Base-by-base conservation (phyloP, 2,797 vertebrate species). In the Sebastiscus albofasciatus region DNA sequence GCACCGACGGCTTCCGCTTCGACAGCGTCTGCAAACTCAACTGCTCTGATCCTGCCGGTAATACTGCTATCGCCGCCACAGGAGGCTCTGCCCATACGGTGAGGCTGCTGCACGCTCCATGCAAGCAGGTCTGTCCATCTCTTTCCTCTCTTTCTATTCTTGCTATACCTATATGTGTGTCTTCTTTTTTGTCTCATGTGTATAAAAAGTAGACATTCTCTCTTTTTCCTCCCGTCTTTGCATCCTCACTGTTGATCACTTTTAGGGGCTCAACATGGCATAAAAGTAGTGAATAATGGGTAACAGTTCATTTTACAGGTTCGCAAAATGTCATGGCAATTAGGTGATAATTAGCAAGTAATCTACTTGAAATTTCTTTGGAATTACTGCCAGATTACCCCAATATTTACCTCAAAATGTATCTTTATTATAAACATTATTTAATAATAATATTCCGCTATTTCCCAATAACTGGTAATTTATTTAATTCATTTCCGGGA, bases 21-120 rank as follows among this genome's bases (percentile, higher is more conserved):
- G 98, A 99, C 94, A 99, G 98, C 0, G 96, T 97, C 87, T 99
- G 99, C 91, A 94, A 95, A 82, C 97, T 99, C 85, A 97, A 97
- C 90, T 99, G 99, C 1, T 94, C 97, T 26, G 95, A 96, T 31
- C 83, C 92, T 79, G 91, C 95, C 75, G 89, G 97, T 97, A 94
- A 90, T 77, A 81, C 85, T 42, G 86, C 91, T 82, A 60, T 75
- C 77, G 12, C 77, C 72, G 83, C 84, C 84, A 68, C 78, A 81
- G 91, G 90, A 94, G 90, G 92, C 92, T 91, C 91, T 77, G 89
- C 87, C 92, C 93, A 92, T 93, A 95, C 95, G 84, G 93, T 93
- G 89, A 94, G 93, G 90, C 89, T 93, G 78, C 93, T 93, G 88
- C 93, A 94, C 77, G 87, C 93, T 83, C 92, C 95, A 87, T 96